Evolutionary conservation across 1,140 invertebrate genomes (phyloP).

Genomic region (Lordiphosa clarofinis): DNA sequence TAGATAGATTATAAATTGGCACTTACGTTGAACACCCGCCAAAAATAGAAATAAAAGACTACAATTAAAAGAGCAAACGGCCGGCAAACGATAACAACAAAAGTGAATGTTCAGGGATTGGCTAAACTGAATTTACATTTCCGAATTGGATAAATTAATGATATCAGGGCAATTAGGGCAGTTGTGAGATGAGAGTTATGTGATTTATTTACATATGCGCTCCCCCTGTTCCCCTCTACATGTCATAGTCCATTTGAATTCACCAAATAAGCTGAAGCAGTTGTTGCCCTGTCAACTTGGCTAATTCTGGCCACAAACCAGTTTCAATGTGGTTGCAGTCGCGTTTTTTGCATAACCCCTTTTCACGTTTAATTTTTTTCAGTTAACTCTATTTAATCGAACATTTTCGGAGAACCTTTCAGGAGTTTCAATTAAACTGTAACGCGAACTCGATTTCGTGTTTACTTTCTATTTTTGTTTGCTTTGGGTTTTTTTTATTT

Average conservation of each 20-base stretch:
- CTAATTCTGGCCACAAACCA: constrained; percentile 69
- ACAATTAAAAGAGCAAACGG: constrained; percentile 37
- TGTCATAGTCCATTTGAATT: constrained; percentile 27
- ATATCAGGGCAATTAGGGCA: constrained; percentile 23
- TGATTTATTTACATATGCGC: constrained; percentile 6
- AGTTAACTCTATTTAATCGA: constrained; percentile 10
- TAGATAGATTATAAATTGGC: constrained; percentile 34
- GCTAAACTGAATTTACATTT: constrained; percentile 17
- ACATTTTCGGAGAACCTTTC: constrained; percentile 41
- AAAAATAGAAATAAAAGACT: constrained; percentile 23
- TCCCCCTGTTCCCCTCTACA: background rate
- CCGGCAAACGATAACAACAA: constrained; percentile 15
- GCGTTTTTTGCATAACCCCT: constrained; percentile 62
- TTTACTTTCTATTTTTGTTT: constrained; percentile 41
- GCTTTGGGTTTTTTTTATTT: constrained; percentile 1
- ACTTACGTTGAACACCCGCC: constrained; percentile 35
- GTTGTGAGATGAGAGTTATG: constrained; percentile 14
- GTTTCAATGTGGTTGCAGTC: constrained; percentile 53
- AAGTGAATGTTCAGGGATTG: constrained; percentile 55
- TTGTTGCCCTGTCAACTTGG: constrained; percentile 49
- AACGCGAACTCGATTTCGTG: constrained; percentile 5
- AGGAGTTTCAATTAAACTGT: constrained; percentile 15
- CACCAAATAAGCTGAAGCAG: constrained; percentile 38
- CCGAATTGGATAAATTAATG: constrained; percentile 1
- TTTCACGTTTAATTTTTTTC: constrained; percentile 51